Base-by-base conservation (phyloP, 1,140 invertebrate genomes). In the Dinoponera quadriceps region DNA sequence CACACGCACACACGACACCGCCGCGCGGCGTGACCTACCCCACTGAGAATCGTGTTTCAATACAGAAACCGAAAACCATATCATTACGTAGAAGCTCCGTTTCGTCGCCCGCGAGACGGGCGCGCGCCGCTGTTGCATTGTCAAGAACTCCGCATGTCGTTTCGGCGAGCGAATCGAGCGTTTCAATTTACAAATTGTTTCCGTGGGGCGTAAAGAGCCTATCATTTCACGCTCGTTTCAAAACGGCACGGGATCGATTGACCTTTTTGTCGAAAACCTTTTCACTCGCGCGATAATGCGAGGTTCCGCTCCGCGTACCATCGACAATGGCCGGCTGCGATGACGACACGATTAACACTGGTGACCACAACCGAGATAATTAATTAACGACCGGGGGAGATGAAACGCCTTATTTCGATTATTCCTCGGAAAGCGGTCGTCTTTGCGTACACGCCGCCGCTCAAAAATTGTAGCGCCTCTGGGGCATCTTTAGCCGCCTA, bases 41-140 rank as follows among this genome's bases (percentile, higher is more conserved):
- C 86, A 92, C 85, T 88, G 88, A 92, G 93, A 93, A 93, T 94
- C 93, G 91, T 92, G 90, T 94, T 94, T 93, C 93, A 94, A 93
- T 92, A 92, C 91, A 90, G 92, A 93, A 94, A 94, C 92, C 93
- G 92, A 92, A 94, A 94, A 94, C 93, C 92, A 91, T 93, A 91
- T 93, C 91, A 93, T 93, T 93, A 93, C 90, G 82, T 84, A 87
- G 88, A 90, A 90, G 91, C 91, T 91, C 88, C 86, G 83, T 90
- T 91, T 91, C 89, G 91, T 91, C 88, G 85, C 69, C 86, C 86
- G 83, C 87, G 86, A 72, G 78, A 83, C 81, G 51, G 49, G 84
- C 85, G 77, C 83, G 84, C 66, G 54, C 54, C 80, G 71, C 48
- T 55, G 65, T 80, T 59, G 75, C 75, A 69, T 80, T 80, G 75